Evolutionary conservation across 2,113 vertebrate species (phyloP), one percentile per base, ranked within the genome.

Genomic region (Cyanoderma ruficeps): DNA sequence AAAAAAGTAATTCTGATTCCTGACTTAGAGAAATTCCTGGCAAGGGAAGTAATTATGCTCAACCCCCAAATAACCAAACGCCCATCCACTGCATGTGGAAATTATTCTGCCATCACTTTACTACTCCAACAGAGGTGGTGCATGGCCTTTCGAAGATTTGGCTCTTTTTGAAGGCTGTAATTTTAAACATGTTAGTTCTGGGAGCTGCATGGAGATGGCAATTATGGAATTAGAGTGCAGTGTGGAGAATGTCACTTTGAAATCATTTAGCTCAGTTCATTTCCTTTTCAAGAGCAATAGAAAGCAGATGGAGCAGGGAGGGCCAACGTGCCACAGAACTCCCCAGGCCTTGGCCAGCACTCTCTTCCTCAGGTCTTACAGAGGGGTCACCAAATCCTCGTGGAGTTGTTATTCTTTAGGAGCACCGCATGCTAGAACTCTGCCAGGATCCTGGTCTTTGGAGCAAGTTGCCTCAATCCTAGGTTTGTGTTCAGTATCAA

Each of bases 271-370:
- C 71, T 90, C 79, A 89, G 75, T 86, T 96, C 61, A 90, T 96
- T 96, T 96, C 72, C 90, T 95, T 94, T 96, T 93, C 79, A 92
- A 95, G 80, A 0, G 1, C 94, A 95, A 96, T 96, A 94, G 82
- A 96, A 97, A 96, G 95, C 96, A 97, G 95, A 97, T 96, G 94
- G 90, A 95, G 90, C 55, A 92, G 85, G 69, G 86, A 96, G 59
- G 92, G 71, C 92, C 68, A 88, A 81, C 85, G 78, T 86, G 95
- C 90, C 88, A 92, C 56, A 96, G 85, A 95, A 56, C 64, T 83
- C 88, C 87, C 52, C 83, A 89, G 90, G 90, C 85, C 68, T 92
- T 90, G 72, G 83, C 90, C 90, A 87, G 61, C 41, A 39, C 31
- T 83, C 49, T 63, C 22, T 64, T 90, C 85, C 61, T 56, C 49